These are phyloP conservation scores for Sternotherus odoratus DNA, from an alignment of 2,797 vertebrate species.

Conservation along the genomic window DNA sequence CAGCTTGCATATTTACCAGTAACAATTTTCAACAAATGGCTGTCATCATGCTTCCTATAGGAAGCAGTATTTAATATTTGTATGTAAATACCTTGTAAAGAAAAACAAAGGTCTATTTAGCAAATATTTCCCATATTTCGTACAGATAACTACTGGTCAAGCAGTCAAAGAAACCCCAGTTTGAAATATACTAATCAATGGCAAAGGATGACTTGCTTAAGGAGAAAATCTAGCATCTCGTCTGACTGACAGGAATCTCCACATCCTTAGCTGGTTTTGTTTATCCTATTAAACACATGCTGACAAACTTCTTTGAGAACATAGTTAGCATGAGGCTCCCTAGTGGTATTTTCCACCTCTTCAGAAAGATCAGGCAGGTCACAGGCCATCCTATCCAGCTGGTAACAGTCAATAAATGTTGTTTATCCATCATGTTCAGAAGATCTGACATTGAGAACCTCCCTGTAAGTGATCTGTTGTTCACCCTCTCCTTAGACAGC, in stretches of 20 bases:
- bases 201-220: background rate
- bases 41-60: background rate
- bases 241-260: background rate
- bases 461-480: background rate
- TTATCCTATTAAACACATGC: background rate
- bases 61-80: background rate
- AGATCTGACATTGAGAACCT: background rate
- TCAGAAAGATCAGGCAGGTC: background rate
- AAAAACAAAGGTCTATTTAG: background rate
- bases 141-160: background rate
- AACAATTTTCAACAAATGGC: background rate
- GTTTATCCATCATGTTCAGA: background rate
- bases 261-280: background rate
- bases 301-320: background rate
- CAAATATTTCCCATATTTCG: background rate
- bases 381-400: background rate
- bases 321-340: background rate
- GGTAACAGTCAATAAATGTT: background rate
- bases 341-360: background rate
- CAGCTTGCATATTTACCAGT: background rate
- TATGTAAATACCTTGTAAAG: background rate
- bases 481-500: background rate
- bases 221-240: background rate
- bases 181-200: background rate
- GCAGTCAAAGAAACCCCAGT: background rate